Evolutionary conservation across 2,113 vertebrate species (phyloP), one percentile per base, ranked within the genome.

Genomic region (Alosa alosa): DNA sequence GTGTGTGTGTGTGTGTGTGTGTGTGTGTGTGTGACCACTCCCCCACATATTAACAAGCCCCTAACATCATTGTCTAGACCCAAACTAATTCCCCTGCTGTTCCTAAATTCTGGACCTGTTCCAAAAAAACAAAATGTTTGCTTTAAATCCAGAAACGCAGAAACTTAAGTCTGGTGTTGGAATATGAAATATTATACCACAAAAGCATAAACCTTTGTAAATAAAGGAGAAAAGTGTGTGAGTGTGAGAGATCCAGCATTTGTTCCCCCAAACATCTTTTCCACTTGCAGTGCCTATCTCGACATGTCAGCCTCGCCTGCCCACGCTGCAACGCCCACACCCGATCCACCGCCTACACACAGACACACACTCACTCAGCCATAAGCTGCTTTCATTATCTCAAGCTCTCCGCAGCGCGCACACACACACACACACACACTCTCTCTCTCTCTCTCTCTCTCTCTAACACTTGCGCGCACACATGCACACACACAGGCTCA

Each of bases 371-470:
- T 17, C 64, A 72, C 64, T 31, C 64, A 72, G 64, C 64, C 64
- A 72, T 72, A 72, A 72, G 64, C 64, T 72, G 64, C 64, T 72
- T 72, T 72, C 64, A 72, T 72, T 72, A 55, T 39, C 60, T 41
- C 82, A 50, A 75, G 81, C 82, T 46, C 60, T 55, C 46, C 25
- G 57, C 25, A 64, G n/a, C 55, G 75, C 41, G 45, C 83, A 72
- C 81, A 45, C 84, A 78, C 84, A 64, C 81, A 57, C 60, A 41
- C 45, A 50, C 82, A 83, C 45, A 86, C 47, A 20, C 82, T 55
- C 82, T 78, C 82, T 81, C 86, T 75, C 82, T 78, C 82, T 81
- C 86, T 75, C 82, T 78, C 82, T 78, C 82, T 81, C 86, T 75
- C 82, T 78, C 82, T 15, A 82, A 81, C 60, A 86, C 64, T 31